A percentile compares a stretch with the other conserved stretches of the same genome.
phyloP scores from a whole-genome alignment of 1,140 invertebrate species.

The Drosophila guanche region DNA sequence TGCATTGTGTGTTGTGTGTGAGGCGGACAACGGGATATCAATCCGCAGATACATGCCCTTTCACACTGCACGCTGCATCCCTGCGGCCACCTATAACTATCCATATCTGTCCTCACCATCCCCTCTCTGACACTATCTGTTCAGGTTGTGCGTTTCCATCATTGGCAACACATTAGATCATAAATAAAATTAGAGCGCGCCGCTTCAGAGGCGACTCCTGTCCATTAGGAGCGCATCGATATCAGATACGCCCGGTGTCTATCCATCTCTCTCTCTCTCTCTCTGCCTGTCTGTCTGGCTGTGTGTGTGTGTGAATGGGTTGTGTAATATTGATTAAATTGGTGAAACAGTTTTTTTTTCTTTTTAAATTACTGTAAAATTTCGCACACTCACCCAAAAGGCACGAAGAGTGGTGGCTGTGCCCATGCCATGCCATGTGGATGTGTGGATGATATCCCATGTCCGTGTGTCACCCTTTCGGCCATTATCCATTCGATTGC shows the following conservation, averaged over 20 bases:
- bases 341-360: constrained; percentile 63
- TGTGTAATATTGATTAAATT: constrained; percentile 82
- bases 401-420: constrained; percentile 17
- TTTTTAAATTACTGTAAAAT: constrained; percentile 82
- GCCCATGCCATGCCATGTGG: too few species aligned
- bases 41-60: constrained; percentile 79
- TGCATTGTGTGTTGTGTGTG: constrained; percentile 24
- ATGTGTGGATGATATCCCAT: constrained; percentile 15
- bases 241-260: constrained; percentile 73
- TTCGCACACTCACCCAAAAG: constrained; percentile 75
- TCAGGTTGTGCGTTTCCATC: constrained; percentile 34
- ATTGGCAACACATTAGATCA: constrained; percentile 73
- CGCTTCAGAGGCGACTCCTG: constrained; percentile 18
- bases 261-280: background rate
- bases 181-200: constrained; percentile 79
- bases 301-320: constrained; percentile 51
- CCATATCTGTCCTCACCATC: constrained; percentile 4
- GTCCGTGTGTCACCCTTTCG: constrained; percentile 72
- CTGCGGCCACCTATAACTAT: background rate
- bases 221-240: constrained; percentile 73
- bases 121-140: background rate
- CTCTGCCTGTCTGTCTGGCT: constrained; percentile 29
- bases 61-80: constrained; percentile 64
- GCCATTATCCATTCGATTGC: constrained; percentile 61
- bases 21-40: constrained; percentile 76